Percentiles rank a stretch among this genome's conserved stretches.
Conservation (phyloP, 2,888 invertebrate genomes). For the Itoplectis maculator region DNA sequence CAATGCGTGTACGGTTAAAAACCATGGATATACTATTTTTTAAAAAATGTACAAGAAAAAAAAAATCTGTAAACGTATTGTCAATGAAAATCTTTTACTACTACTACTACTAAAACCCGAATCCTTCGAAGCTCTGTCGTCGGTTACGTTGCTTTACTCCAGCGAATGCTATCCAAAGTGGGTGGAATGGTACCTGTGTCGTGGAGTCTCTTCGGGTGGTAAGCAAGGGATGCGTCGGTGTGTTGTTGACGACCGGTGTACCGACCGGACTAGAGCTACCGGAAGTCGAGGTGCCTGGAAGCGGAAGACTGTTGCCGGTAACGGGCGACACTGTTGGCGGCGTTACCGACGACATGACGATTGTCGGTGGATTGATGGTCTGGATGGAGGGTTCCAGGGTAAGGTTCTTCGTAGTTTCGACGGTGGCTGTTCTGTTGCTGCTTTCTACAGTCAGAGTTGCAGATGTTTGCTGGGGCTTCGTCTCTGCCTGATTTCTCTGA, state of each 20-base stretch:
- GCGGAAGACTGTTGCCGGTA: constrained; percentile 81
- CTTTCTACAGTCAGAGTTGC: constrained; percentile 67
- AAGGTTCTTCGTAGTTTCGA: constrained; percentile 69
- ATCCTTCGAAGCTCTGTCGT: no score
- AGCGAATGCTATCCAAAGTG: no score
- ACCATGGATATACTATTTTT: no score
- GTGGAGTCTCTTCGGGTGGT: constrained; percentile 91
- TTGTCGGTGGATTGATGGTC: constrained; percentile 88
- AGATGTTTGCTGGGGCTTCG: constrained; percentile 77
- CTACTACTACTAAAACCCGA: no score
- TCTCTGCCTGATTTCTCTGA: constrained; percentile 76
- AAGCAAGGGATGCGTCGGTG: constrained; percentile 85
- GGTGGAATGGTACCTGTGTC: constrained; percentile 91
- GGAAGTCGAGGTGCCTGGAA: constrained; percentile 85
- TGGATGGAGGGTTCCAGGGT: constrained; percentile 78
- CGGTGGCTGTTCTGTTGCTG: constrained; percentile 50
- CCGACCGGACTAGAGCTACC: constrained; percentile 84
- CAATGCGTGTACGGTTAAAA: no score
- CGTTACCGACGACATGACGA: constrained; percentile 93
- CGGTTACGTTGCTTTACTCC: no score
- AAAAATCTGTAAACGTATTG: no score
- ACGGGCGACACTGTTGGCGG: constrained; percentile 93
- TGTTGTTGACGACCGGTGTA: constrained; percentile 83
- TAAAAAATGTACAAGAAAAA: no score
- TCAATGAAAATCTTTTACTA: no score